Evolutionary conservation across 2,888 invertebrate genomes (phyloP), one percentile per base, ranked within the genome.

Genomic region (Athalia rosae): DNA sequence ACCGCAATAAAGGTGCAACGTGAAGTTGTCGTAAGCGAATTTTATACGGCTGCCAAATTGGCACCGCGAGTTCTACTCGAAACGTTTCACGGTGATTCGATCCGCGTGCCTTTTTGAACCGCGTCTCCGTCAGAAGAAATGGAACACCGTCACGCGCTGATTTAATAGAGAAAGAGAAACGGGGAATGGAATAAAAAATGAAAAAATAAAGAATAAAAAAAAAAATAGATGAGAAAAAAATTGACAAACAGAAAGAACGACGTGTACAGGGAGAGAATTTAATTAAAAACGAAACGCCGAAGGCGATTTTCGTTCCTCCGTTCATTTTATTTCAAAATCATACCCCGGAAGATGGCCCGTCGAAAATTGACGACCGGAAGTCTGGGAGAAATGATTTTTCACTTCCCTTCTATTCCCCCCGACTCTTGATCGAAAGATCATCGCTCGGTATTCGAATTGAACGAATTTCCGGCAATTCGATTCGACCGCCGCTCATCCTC

Each of bases 91-190:
- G 64, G 47, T n/a, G 64, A 64, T 64, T 64, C 47, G 64, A 5
- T 11, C 64, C 64, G 64, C 64, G 64, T 64, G 64, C 11, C 64
- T 64, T 64, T 64, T 64, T 45, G 47, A n/a, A 64, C 11, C 5
- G 13, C n/a, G n/a, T 47, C 47, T 64, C 11, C 47, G 64, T 47
- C 64, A 64, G 61, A 64, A 50, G 67, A 71, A 71, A 58, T 13
- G 28, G 71, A 58, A 76, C 73, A 78, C 74, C 64, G 73, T 56
- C 76, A 71, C 64, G 77, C 58, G 56, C 62, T 61, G 79, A 73
- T 78, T 76, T 76, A 77, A 79, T 76, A 77, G 76, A 66, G 77
- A 79, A 79, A 58, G 41, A 13, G 28, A 6, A 41, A 8, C 41
- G 41, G 41, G 8, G 41, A 62, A 28, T 28, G 11, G 62, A 61